Percentiles rank a stretch among this genome's conserved stretches.
Conservation (phyloP, 1,140 invertebrate species). For the Trachymyrmex cornetzi region DNA sequence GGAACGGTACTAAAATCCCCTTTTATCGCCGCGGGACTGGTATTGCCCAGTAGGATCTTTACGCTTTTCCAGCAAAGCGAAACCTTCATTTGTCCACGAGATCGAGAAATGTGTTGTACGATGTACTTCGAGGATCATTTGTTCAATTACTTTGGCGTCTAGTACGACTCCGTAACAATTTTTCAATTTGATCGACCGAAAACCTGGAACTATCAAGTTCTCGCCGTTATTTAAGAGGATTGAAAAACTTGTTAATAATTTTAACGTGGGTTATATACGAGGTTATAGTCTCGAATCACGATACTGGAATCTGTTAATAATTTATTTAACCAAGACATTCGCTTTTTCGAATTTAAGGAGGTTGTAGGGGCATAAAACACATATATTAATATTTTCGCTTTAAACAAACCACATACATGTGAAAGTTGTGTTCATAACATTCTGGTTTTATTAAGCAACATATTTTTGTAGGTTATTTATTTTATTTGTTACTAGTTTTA, state of each 20-base stretch:
- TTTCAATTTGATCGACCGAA: not conserved
- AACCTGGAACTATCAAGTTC: not conserved
- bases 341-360: conserved; percentile 15
- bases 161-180: not conserved
- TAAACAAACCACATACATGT: no score
- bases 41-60: conserved; percentile 21
- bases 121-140: not conserved
- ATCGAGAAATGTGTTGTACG: not conserved
- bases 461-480: no score
- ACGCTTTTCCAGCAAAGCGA: not conserved
- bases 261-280: not conserved
- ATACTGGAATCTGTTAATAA: not conserved
- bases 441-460: no score
- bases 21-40: conserved; percentile 9
- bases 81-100: conserved; percentile 7
- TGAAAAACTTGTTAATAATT: not conserved
- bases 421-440: no score
- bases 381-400: no score
- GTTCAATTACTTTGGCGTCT: not conserved
- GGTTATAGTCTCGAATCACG: not conserved
- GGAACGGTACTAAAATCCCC: not conserved
- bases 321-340: conserved; percentile 22
- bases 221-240: not conserved
- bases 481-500: no score
- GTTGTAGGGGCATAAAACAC: no score